Conservation (phyloP, 2,888 invertebrate genomes). For the Tipula confusa region DNA sequence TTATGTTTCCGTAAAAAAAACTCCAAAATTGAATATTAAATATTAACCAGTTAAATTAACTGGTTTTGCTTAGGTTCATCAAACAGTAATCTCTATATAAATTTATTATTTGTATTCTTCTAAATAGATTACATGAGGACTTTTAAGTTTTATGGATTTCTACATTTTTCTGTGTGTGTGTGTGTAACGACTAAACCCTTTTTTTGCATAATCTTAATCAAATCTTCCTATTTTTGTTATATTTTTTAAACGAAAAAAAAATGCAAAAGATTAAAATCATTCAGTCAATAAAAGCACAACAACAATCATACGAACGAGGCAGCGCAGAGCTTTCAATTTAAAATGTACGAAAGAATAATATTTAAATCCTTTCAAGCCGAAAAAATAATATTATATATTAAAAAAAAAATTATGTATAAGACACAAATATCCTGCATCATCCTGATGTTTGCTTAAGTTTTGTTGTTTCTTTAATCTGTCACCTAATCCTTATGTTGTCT, state of each 20-base stretch:
- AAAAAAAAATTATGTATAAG: too few relatives aligned
- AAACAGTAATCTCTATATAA: background rate
- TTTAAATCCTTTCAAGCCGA: background rate
- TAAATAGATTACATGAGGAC: background rate
- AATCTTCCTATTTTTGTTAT: background rate
- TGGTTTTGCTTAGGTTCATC: background rate
- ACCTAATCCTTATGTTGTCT: background rate
- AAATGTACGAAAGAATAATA: background rate
- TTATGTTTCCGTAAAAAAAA: background rate
- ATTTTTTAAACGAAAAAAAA: background rate
- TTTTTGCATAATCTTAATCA: background rate
- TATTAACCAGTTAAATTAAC: background rate
- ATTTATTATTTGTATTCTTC: background rate
- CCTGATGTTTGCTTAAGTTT: background rate
- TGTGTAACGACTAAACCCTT: background rate
- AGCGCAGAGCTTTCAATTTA: background rate
- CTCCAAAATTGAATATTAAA: background rate
- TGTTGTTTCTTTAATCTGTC: background rate
- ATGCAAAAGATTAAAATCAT: slow-evolving; percentile 14
- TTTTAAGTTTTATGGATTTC: background rate
- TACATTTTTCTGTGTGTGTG: background rate
- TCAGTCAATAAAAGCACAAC: background rate
- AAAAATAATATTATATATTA: background rate
- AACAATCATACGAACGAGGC: background rate
- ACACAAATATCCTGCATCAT: background rate